Evolutionary conservation across 2,797 vertebrate genomes (phyloP).

Genomic region (Philypnodon macrostomus): DNA sequence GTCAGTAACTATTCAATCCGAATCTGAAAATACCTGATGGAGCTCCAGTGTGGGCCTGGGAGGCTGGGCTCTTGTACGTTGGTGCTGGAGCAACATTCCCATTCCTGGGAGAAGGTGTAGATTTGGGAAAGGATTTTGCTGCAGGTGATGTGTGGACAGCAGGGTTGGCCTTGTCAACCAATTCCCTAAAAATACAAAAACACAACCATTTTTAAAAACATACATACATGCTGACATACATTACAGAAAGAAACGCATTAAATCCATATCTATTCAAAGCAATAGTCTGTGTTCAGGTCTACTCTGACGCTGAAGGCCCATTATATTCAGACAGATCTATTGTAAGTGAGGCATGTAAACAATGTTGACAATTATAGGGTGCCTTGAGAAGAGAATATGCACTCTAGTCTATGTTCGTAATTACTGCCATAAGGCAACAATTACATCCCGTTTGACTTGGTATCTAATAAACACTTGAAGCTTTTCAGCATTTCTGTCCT

Average conservation of each 20-base stretch:
- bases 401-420: constrained; percentile 24
- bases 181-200: constrained; percentile 68
- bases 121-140: constrained; percentile 66
- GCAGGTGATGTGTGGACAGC: constrained; percentile 58
- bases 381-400: constrained; percentile 27
- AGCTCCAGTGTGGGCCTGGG: constrained; percentile 63
- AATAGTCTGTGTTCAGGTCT: background rate
- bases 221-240: background rate
- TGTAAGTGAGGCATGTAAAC: constrained; percentile 41
- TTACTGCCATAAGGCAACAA: constrained; percentile 28
- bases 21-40: constrained; percentile 88
- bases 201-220: constrained; percentile 15
- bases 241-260: background rate
- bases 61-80: constrained; percentile 64
- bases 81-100: constrained; percentile 58
- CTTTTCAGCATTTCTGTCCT: background rate
- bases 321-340: constrained; percentile 16
- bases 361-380: constrained; percentile 40
- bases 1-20: too few species aligned
- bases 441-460: constrained; percentile 14
- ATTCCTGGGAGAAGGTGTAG: constrained; percentile 50
- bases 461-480: constrained; percentile 5
- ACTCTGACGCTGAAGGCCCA: constrained; percentile 1
- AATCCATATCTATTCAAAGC: background rate
- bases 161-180: constrained; percentile 63